A percentile compares a stretch with the other conserved stretches of the same genome.
Evolutionary conservation across 2,888 invertebrate species (phyloP).

Genomic region (Bedellia somnulentella): DNA sequence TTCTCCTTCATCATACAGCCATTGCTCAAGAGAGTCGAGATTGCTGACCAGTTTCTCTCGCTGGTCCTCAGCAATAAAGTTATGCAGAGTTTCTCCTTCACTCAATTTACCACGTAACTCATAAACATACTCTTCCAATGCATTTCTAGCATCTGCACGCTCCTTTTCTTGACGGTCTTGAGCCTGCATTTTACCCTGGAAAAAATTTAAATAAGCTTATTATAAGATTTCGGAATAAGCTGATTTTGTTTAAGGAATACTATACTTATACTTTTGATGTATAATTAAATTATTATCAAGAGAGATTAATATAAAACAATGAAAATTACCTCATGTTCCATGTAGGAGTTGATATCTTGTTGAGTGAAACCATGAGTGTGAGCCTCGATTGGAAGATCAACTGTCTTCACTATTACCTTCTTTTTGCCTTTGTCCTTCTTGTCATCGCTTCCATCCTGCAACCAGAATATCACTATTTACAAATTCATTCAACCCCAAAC

Average conservation of each 20-base stretch:
- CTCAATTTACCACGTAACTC: conserved; percentile 89
- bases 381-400: conserved; percentile 84
- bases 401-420: conserved; percentile 76
- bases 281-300: too few species aligned
- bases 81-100: conserved; percentile 72
- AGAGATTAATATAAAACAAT: too few species aligned
- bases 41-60: conserved; percentile 64
- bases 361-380: conserved; percentile 71
- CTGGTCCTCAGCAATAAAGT: conserved; percentile 74
- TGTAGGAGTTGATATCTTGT: conserved; percentile 70
- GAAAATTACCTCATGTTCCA: conserved; percentile 80
- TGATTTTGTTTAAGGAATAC: background rate
- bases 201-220: background rate
- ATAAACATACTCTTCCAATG: conserved; percentile 97
- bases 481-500: conserved; percentile 30
- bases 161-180: conserved; percentile 93
- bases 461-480: conserved; percentile 28
- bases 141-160: conserved; percentile 93
- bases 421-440: conserved; percentile 73
- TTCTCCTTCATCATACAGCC: conserved; percentile 96
- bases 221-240: background rate
- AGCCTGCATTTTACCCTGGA: conserved; percentile 75
- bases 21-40: conserved; percentile 87
- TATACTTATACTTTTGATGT: too few species aligned
- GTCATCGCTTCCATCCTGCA: conserved; percentile 51